Evolutionary conservation across 2,888 invertebrate species (phyloP).

Genomic region (Laothoe populi): DNA sequence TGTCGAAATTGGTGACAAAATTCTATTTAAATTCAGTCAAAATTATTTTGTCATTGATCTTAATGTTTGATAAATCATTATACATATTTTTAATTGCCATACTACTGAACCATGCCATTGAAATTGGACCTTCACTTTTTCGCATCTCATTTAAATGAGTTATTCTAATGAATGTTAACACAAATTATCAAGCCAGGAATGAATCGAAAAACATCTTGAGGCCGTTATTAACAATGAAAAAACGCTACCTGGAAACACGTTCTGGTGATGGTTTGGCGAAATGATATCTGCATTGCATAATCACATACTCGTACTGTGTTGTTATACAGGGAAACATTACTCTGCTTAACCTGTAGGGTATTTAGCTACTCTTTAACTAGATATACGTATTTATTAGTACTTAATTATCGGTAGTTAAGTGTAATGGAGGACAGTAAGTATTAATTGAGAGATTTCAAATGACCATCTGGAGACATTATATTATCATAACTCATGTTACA

Average conservation of each 20-base stretch:
- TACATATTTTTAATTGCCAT: background rate
- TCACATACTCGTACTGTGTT: background rate
- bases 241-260: slow-evolving; percentile 11
- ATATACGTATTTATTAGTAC: background rate
- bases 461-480: too few species aligned
- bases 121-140: background rate
- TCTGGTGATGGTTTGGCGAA: background rate
- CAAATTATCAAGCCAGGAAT: background rate
- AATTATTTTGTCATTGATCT: too few species aligned
- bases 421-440: too few species aligned
- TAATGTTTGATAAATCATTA: too few species aligned
- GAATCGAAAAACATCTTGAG: background rate
- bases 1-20: too few species aligned
- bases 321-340: background rate
- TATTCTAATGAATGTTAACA: slow-evolving; percentile 4
- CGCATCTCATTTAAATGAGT: slow-evolving; percentile 4
- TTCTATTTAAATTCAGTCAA: too few species aligned
- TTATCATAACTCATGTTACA: too few species aligned
- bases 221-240: background rate
- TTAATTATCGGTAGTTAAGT: too few species aligned
- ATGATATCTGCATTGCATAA: slow-evolving; percentile 1
- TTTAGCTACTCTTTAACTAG: too few species aligned
- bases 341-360: too few species aligned
- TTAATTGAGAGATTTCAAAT: too few species aligned
- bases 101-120: background rate